Percentiles rank a stretch among this genome's conserved stretches.
Conservation (phyloP, 2,113 vertebrate genomes). For the Petroica traversi region DNA sequence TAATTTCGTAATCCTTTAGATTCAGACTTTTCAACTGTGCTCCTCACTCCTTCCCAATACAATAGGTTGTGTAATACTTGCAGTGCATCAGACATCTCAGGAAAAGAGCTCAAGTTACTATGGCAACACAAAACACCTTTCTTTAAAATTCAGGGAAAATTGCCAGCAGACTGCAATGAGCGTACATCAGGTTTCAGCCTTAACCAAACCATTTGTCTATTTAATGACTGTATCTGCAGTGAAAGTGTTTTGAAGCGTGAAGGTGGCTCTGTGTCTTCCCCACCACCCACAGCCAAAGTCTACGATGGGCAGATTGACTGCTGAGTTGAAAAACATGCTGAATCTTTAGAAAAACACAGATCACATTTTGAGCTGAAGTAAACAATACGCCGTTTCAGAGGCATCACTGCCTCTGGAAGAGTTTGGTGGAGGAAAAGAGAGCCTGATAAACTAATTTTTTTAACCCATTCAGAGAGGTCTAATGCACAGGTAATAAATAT, state of each 20-base stretch:
- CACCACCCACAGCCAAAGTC: background rate
- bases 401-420: background rate
- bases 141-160: background rate
- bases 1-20: background rate
- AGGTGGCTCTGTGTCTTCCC: constrained; percentile 21
- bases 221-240: background rate
- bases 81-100: background rate
- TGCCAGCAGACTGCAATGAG: background rate
- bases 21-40: background rate
- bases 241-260: background rate
- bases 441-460: background rate
- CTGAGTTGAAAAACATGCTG: constrained; percentile 6
- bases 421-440: background rate
- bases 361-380: background rate
- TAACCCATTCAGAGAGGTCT: background rate
- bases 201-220: background rate
- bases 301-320: background rate
- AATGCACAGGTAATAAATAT: background rate
- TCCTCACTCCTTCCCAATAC: background rate
- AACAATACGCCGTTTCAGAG: background rate
- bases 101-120: background rate
- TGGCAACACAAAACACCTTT: constrained; percentile 12
- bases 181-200: background rate
- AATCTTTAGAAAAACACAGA: background rate
- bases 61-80: background rate